Percentiles rank a stretch among this genome's conserved stretches.
These are phyloP conservation scores for Tetragonula clypearis DNA, from an alignment of 1,140 invertebrate genomes.

Conservation along the genomic window DNA sequence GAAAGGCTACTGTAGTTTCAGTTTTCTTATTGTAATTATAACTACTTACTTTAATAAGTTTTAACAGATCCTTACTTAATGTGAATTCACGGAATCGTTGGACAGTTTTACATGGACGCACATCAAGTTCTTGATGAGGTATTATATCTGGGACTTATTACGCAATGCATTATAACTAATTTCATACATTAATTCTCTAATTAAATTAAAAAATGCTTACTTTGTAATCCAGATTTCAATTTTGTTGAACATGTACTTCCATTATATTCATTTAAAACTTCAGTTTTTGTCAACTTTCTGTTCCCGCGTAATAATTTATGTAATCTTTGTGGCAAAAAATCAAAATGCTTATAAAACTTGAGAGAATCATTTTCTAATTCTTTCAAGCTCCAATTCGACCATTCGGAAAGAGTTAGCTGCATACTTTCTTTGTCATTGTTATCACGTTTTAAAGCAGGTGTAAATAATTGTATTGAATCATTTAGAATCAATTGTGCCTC, in stretches of 20 bases:
- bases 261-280: slow-evolving; percentile 19
- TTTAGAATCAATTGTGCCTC: neutral
- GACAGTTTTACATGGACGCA: slow-evolving; percentile 62
- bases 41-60: slow-evolving; percentile 63
- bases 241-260: slow-evolving; percentile 23
- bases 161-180: neutral
- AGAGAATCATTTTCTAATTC: neutral
- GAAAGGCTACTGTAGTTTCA: slow-evolving; percentile 10
- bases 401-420: slow-evolving; percentile 60
- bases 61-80: slow-evolving; percentile 60
- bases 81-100: slow-evolving; percentile 62
- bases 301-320: slow-evolving; percentile 47
- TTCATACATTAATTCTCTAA: neutral
- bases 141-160: slow-evolving; percentile 47
- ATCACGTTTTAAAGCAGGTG: neutral
- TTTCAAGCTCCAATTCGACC: slow-evolving; percentile 64
- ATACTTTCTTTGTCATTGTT: neutral
- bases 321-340: slow-evolving; percentile 56
- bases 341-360: slow-evolving; percentile 23
- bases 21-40: neutral
- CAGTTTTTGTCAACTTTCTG: slow-evolving; percentile 46
- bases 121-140: slow-evolving; percentile 49
- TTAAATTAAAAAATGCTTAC: neutral
- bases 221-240: slow-evolving; percentile 19
- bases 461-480: neutral